Evolutionary conservation across 2,113 vertebrate genomes (phyloP).

Genomic region (Penelope pileata): DNA sequence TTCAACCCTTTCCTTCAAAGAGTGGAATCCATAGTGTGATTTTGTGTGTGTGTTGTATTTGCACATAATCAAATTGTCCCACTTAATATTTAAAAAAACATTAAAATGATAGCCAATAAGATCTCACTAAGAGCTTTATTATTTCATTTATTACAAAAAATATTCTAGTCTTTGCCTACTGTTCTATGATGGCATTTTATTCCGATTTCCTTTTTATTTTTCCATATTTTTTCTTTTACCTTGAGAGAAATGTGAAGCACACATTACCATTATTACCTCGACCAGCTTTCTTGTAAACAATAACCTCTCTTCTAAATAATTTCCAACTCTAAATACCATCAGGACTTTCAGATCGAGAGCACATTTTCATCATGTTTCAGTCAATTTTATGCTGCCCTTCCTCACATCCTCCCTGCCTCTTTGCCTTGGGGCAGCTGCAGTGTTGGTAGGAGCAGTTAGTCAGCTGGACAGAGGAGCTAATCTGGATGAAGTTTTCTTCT

Average conservation of each 20-base stretch:
- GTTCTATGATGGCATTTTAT: constrained; percentile 2
- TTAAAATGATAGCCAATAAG: not conserved
- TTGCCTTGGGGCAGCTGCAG: not conserved
- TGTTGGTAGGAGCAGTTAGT: not conserved
- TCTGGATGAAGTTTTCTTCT: not conserved
- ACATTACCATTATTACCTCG: not conserved
- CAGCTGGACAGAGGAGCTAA: not conserved
- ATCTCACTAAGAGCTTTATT: not conserved
- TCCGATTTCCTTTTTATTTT: not conserved
- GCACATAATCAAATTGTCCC: not conserved
- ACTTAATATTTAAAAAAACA: not conserved
- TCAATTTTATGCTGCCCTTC: not conserved
- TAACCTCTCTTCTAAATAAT: constrained; percentile 10
- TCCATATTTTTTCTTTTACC: not conserved
- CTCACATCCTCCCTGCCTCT: rapidly evolving
- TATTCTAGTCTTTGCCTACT: not conserved
- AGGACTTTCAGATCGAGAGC: not conserved
- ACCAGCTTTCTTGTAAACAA: too few relatives aligned
- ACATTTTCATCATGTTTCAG: not conserved
- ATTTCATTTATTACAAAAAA: not conserved
- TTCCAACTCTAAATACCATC: constrained; percentile 14
- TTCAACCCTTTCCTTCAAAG: not conserved
- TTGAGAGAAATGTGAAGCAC: not conserved
- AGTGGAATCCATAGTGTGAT: not conserved
- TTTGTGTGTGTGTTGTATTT: not conserved